phyloP scores from a whole-genome alignment of 2,113 vertebrate species.

The Uria aalge region DNA sequence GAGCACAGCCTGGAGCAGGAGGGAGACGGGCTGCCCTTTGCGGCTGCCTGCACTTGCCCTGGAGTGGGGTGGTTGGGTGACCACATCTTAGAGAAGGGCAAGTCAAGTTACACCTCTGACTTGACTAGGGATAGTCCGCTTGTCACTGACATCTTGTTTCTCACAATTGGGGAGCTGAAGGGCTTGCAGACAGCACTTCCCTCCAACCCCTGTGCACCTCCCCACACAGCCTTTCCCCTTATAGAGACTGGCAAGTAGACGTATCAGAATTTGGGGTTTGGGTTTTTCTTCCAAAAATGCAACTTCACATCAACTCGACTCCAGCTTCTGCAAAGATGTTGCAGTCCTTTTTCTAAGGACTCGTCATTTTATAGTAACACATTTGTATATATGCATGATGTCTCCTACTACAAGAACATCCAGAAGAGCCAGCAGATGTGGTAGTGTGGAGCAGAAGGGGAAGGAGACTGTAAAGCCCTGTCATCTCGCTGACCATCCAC shows the following conservation, averaged over 20 bases:
- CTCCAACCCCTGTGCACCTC: neutral
- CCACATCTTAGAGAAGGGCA: neutral
- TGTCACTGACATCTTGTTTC: neutral
- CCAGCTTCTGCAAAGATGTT: neutral
- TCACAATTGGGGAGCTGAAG: neutral
- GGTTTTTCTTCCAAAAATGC: neutral
- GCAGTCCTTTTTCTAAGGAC: neutral
- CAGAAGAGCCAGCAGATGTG: neutral
- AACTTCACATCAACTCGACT: neutral
- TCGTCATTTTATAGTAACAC: neutral
- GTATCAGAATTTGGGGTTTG: neutral
- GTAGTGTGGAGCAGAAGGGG: neutral
- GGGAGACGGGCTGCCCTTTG: neutral
- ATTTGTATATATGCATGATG: neutral
- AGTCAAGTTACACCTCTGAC: neutral
- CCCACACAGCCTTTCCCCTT: neutral
- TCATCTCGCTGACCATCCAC: neutral
- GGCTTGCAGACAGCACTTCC: neutral
- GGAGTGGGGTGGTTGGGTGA: neutral
- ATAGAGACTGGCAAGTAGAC: neutral
- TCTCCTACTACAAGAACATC: neutral
- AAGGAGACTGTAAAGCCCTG: neutral
- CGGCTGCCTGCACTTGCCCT: neutral
- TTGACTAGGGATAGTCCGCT: neutral
- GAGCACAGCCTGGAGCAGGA: neutral